These are phyloP conservation scores for Australoheros scitulus DNA, from an alignment of 2,113 vertebrate species.

Conservation along the genomic window DNA sequence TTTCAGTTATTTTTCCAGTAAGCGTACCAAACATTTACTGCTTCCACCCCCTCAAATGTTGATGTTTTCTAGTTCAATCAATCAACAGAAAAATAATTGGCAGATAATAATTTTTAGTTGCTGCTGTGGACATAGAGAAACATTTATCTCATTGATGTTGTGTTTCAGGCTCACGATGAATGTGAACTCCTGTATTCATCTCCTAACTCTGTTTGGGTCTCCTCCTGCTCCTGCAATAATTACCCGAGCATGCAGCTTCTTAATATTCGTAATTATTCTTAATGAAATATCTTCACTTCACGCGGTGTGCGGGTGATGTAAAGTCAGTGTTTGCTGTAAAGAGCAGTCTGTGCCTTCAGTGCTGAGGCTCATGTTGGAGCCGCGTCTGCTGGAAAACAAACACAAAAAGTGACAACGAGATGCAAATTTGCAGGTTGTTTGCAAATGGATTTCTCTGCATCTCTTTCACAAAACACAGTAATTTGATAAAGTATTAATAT, in stretches of 20 bases:
- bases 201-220: background rate
- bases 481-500: background rate
- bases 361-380: background rate
- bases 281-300: background rate
- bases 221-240: background rate
- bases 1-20: background rate
- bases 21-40: background rate
- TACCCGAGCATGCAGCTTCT: background rate
- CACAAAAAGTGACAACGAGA: background rate
- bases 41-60: background rate
- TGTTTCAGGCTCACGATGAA: background rate
- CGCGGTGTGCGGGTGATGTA: background rate
- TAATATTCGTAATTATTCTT: background rate
- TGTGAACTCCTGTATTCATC: background rate
- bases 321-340: background rate
- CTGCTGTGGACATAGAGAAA: background rate
- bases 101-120: background rate
- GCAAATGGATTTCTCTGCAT: background rate
- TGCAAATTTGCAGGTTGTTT: background rate
- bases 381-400: background rate
- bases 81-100: background rate
- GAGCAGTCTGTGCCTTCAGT: background rate
- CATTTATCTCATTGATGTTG: background rate
- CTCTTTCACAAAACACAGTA: background rate
- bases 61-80: background rate